Percentiles rank a stretch among this genome's conserved stretches.
These are phyloP conservation scores for Mesocentrotus franciscanus DNA, from an alignment of 53 echinoderm and acorn worm genomes.

Conservation along the genomic window DNA sequence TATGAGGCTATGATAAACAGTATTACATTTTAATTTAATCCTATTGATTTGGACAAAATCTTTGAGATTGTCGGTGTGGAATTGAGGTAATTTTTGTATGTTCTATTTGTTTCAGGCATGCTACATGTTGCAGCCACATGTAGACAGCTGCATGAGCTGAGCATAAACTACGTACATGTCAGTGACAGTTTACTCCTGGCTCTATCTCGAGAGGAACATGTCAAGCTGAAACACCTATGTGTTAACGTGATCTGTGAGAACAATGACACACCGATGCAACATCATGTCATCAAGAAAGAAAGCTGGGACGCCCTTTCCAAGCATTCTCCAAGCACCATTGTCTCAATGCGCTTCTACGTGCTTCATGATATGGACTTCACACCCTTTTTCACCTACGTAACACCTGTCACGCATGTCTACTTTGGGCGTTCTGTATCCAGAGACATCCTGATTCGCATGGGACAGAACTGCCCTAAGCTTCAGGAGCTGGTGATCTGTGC, in stretches of 20 bases:
- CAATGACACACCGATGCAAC: conserved; percentile 47
- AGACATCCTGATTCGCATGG: conserved; percentile 77
- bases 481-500: conserved; percentile 82
- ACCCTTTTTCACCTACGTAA: conserved; percentile 75
- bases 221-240: conserved; percentile 76
- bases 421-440: conserved; percentile 83
- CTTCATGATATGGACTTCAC: conserved; percentile 78
- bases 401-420: conserved; percentile 81
- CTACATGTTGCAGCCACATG: conserved; percentile 79
- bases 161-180: conserved; percentile 87
- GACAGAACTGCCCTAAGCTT: conserved; percentile 81
- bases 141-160: conserved; percentile 81
- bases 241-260: conserved; percentile 74
- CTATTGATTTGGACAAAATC: background rate
- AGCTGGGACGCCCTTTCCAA: conserved; percentile 81
- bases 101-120: conserved; percentile 69
- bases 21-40: background rate
- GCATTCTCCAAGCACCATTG: conserved; percentile 76
- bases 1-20: background rate
- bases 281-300: conserved; percentile 71
- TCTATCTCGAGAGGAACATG: conserved; percentile 79
- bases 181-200: conserved; percentile 80
- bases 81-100: background rate
- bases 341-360: conserved; percentile 84
- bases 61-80: background rate